Conservation (phyloP, 1,140 invertebrate species). For the Fopius arisanus region DNA sequence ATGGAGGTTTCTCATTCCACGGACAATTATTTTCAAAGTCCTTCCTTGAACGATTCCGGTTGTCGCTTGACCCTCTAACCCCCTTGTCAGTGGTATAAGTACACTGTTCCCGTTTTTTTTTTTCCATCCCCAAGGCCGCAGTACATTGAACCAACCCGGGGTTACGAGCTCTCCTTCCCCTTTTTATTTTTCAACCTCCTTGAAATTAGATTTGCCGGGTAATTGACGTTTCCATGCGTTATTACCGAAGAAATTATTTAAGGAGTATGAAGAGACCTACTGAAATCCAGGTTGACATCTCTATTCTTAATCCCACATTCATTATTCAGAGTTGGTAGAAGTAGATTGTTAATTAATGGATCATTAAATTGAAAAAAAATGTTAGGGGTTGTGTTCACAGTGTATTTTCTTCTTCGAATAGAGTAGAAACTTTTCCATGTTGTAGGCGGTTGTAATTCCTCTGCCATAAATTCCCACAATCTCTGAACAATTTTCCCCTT, state of each 20-base stretch:
- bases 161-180: not conserved
- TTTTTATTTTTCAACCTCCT: not conserved
- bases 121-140: slow-evolving; percentile 18
- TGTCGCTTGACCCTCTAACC: slow-evolving; percentile 24
- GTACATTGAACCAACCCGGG: slow-evolving; percentile 22
- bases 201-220: not conserved
- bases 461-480: too few relatives aligned
- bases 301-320: not conserved
- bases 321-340: too few relatives aligned
- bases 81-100: slow-evolving; percentile 15
- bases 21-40: not conserved
- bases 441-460: too few relatives aligned
- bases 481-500: too few relatives aligned
- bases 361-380: too few relatives aligned
- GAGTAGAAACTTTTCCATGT: too few relatives aligned
- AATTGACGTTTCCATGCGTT: not conserved
- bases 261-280: not conserved
- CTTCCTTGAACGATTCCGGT: not conserved
- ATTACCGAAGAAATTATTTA: not conserved
- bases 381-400: too few relatives aligned
- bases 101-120: slow-evolving; percentile 24
- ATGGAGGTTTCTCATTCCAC: not conserved
- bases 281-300: not conserved
- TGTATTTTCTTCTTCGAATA: too few relatives aligned
- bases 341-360: too few relatives aligned